Evolutionary conservation across 2,113 vertebrate genomes (phyloP).

Genomic region (Machaerirhynchus nigripectus): DNA sequence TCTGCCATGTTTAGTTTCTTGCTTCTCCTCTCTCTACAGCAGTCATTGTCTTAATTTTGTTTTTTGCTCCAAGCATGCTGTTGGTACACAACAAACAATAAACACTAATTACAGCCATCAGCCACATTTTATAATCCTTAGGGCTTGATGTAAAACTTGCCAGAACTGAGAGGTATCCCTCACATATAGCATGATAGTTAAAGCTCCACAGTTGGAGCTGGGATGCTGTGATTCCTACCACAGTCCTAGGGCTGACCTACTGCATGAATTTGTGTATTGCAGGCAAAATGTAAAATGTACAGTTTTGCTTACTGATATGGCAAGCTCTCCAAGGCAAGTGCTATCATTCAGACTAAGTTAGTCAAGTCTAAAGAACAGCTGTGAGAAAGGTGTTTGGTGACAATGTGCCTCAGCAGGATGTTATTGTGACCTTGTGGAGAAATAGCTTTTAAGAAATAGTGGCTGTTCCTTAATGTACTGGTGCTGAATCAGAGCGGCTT

Average conservation of each 20-base stretch:
- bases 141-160: not conserved
- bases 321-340: not conserved
- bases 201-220: not conserved
- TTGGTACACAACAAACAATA: conserved; percentile 16
- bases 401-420: not conserved
- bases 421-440: not conserved
- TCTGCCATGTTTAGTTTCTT: not conserved
- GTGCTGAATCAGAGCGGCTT: not conserved
- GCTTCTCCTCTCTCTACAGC: not conserved
- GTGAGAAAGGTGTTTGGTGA: not conserved
- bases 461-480: not conserved
- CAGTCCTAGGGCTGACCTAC: not conserved
- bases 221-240: not conserved
- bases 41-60: not conserved
- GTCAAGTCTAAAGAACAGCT: not conserved
- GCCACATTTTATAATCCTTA: not conserved
- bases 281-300: not conserved
- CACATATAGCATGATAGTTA: not conserved
- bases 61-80: conserved; percentile 1
- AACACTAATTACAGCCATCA: conserved; percentile 8
- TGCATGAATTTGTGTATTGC: not conserved
- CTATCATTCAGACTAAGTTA: not conserved
- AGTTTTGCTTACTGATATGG: not conserved
- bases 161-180: not conserved
- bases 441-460: not conserved